Conservation (phyloP, 2,888 invertebrate species). For the Ormia ochracea region DNA sequence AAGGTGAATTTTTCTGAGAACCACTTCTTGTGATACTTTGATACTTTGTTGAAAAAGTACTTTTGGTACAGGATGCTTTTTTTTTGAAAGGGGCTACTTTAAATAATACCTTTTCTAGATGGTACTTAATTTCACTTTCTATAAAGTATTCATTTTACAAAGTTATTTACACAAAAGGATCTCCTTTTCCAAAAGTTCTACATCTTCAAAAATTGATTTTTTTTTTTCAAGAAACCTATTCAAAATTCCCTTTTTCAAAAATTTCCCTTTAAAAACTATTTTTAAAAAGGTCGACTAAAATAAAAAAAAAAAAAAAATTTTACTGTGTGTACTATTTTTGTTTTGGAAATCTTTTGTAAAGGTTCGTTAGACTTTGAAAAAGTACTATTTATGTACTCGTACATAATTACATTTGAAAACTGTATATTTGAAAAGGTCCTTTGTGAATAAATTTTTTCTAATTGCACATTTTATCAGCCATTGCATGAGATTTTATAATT, state of each 20-base stretch:
- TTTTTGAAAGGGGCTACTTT: not conserved
- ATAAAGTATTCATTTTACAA: not conserved
- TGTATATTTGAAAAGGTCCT: not conserved
- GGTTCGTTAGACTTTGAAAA: not conserved
- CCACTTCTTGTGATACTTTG: too few species aligned
- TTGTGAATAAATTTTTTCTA: not conserved
- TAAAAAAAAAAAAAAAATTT: too few species aligned
- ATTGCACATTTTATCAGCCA: not conserved
- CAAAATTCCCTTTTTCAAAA: not conserved
- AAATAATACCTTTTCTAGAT: not conserved
- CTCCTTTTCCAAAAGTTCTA: not conserved
- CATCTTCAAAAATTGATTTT: not conserved
- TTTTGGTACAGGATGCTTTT: not conserved
- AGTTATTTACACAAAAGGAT: not conserved
- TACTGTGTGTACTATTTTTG: too few species aligned
- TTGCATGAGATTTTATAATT: constrained; percentile 19
- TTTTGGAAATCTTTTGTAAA: too few species aligned
- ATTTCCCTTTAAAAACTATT: not conserved
- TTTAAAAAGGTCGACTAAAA: too few species aligned
- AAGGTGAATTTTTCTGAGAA: too few species aligned
- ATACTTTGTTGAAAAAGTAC: not conserved
- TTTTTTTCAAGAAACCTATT: not conserved
- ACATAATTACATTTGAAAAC: too few species aligned
- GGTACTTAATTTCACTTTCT: not conserved
- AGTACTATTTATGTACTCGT: too few species aligned